Conservation (phyloP, 2,797 vertebrate species). For the Tenualosa ilisha region DNA sequence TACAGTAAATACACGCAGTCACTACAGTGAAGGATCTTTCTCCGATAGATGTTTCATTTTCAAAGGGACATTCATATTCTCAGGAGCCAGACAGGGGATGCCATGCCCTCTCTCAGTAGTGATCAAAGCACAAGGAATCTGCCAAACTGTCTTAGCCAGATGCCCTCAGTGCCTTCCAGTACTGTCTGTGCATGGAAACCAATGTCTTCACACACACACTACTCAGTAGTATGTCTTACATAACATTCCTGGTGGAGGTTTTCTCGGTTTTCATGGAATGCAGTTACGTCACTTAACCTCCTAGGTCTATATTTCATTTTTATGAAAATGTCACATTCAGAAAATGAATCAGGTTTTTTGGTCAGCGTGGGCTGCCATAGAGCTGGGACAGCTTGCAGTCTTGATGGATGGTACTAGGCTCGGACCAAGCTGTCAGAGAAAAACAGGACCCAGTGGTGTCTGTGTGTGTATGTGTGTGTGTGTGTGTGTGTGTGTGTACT, state of each 20-base stretch:
- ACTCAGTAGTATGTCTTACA: not conserved
- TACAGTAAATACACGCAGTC: not conserved
- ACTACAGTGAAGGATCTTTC: constrained; percentile 5
- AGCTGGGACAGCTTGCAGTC: not conserved
- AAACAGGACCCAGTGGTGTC: not conserved
- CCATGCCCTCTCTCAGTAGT: constrained; percentile 31
- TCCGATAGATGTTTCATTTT: constrained; percentile 43
- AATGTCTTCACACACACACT: not conserved
- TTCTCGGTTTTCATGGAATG: not conserved
- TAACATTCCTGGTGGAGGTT: not conserved
- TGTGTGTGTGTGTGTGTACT: not conserved
- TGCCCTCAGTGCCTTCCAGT: not conserved
- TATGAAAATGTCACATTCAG: not conserved
- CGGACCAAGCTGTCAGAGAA: not conserved
- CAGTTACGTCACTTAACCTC: not conserved
- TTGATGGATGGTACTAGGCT: not conserved
- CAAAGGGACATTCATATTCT: constrained; percentile 46
- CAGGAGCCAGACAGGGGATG: constrained; percentile 34
- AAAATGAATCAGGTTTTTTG: not conserved
- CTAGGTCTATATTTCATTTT: not conserved
- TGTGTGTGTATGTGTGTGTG: constrained; percentile 13
- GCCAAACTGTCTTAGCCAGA: constrained; percentile 35
- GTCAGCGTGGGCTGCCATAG: not conserved
- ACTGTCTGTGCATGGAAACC: not conserved
- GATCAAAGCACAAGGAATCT: constrained; percentile 48